Evolutionary conservation across 2,797 vertebrate genomes (phyloP).

Genomic region (Phoeniculus purpureus): DNA sequence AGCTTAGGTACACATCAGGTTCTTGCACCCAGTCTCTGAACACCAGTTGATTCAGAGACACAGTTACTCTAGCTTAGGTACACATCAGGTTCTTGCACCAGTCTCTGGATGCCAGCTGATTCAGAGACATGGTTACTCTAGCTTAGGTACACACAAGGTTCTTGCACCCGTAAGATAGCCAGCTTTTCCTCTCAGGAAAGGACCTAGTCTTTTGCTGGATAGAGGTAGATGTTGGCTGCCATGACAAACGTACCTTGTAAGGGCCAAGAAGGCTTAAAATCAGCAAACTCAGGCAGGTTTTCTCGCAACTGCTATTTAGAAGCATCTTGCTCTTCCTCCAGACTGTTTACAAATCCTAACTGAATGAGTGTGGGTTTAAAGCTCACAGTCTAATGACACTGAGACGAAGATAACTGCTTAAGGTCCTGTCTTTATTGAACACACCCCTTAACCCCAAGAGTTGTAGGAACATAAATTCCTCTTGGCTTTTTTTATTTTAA

Average conservation of each 20-base stretch:
- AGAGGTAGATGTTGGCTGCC: background rate
- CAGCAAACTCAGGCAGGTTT: background rate
- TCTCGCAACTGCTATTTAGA: background rate
- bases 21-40: background rate
- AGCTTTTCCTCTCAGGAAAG: background rate
- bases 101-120: background rate
- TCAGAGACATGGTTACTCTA: background rate
- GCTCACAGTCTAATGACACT: background rate
- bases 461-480: background rate
- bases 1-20: background rate
- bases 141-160: background rate
- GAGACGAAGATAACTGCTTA: constrained; percentile 1
- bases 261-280: background rate
- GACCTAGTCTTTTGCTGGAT: background rate
- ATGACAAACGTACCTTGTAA: background rate
- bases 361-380: background rate
- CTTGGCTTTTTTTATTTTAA: background rate
- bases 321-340: background rate
- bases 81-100: background rate
- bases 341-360: background rate
- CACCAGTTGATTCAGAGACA: background rate
- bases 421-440: background rate
- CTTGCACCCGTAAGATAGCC: too few relatives aligned
- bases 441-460: background rate
- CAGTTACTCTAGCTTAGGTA: background rate